Base-by-base conservation (phyloP, 2,888 invertebrate species). In the Mystacides longicornis region DNA sequence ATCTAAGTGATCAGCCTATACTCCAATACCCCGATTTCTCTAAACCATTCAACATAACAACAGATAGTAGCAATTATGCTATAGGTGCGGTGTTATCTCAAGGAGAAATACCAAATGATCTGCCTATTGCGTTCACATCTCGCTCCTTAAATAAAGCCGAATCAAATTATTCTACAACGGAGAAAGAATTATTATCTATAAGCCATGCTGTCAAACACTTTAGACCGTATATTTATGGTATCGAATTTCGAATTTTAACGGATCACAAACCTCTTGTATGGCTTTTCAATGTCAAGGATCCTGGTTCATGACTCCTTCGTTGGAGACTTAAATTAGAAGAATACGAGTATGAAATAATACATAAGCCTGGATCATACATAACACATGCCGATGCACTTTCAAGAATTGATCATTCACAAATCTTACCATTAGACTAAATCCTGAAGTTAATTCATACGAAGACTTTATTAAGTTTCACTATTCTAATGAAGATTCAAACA, bases 301-400 rank as follows among this genome's bases (percentile, higher is more conserved):
- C 67, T 1, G 61, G 62, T 14, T 62, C 63, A 20, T 49, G 64
- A 54, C 46, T 69, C 46, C 60, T 65, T 4, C 33, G 67, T 31
- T 70, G 67, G 68, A 51, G 63, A 52, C 54, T 70, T 46, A 46
- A 48, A 54, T 53, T 68, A 18, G 61, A 63, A 57, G 66, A 68
- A 62, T 68, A 65, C 54, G 59, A 68, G 27, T 68, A 64, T 53
- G 54, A 63, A 55, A 64, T 67, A 43, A 51, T 56, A 22, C 60
- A 65, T 49, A 67, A 65, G 63, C 60, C 62, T 5, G 66, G 67
- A 5, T 62, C 62, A 58, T 54, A 64, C 50, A 67, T 67, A 54
- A 59, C 57, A 2, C 64, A 66, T 47, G 65, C 64, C 16, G 63
- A 63, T 16, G 62, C 63, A 2, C 47, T 63, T 5, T 62, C 63